Base-by-base conservation (phyloP, 2,797 vertebrate species). In the Gymnopithys bicolor region DNA sequence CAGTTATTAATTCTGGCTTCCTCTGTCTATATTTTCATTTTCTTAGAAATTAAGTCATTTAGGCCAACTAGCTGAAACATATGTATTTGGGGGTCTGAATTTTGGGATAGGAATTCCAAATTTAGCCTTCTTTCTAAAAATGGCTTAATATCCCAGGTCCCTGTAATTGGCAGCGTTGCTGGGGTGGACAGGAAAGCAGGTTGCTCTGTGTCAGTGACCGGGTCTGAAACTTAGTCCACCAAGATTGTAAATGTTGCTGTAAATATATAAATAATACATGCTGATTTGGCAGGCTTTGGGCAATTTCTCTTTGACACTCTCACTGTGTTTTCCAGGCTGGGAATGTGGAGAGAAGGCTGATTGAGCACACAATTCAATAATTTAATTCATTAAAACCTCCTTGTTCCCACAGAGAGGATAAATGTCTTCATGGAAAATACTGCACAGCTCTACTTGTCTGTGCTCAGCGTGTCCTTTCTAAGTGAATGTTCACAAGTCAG, bases 111-210 rank as follows among this genome's bases (percentile, higher is more conserved):
- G 11, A 39, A 13, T 56, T n/a, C 10, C 7, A 9, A 12, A 5
- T 11, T 60, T 19, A n/a, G 14, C 28, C 45, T 0, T 24, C n/a
- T 64, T 43, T 75, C 22, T 56, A 14, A 49, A 62, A 77, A 10
- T 1, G 0, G 3, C 15, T 64, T 35, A 10, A 46, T 6, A 17
- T 66, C 4, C 33, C 25, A 27, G 24, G 46, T 48, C 30, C 6
- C 28, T 22, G 52, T 63, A 8, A 23, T 14, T 0, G 1, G 17
- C 5, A 11, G 17, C 0, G 1, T 52, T 49, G 48, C n/a, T 62
- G 45, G 48, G 52, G 5, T 41, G 7, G 4, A 12, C 28, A 1
- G 79, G 63, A 48, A 81, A 69, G 19, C 3, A 11, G 49, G 33
- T 46, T 12, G 11, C n/a, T 80, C 53, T 69, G 11, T 63, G 87